Evolutionary conservation across 2,113 vertebrate genomes (phyloP), one percentile per base, ranked within the genome.

Genomic region (Cyphomyrus discorhynchus): DNA sequence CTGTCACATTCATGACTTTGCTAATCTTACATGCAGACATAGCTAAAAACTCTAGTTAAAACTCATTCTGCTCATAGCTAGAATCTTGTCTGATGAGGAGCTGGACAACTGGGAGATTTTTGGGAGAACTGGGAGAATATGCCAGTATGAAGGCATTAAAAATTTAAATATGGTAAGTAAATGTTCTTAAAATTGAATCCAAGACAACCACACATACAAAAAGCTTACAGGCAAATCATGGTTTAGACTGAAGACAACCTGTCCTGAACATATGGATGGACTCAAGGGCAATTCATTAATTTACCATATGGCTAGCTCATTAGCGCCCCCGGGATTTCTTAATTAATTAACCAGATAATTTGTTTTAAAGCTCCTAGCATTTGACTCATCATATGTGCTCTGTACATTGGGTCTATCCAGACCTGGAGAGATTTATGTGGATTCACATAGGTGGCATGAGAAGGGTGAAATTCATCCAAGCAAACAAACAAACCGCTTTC

Each of bases 251-350:
- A 50, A 47, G 21, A 27, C 62, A 74, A 90, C 45, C 90, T 56
- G 53, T 84, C 77, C 92, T 53, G 91, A 92, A 86, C 95, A 94
- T 95, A 95, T 94, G 93, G 93, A 87, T 80, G 31, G 91, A 93
- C 84, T 91, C 84, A 86, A 92, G 84, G 52, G 92, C 94, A 90
- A 92, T 93, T 94, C 94, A 95, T 94, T 96, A 90, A 95, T 95
- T 92, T 92, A 90, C 94, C 95, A 95, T 95, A 95, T 95, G 95
- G 92, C 70, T 47, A 62, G 27, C 62, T 89, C 91, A 89, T 91
- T 90, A 88, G 46, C 49, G 93, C 95, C 93, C 93, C 62, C 56
- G 86, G 94, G 93, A 93, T 88, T 91, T 93, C 74, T 19, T 80
- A 80, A 80, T 80, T 80, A 80, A 80, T 80, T 42, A 80, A 80